Conservation (phyloP, 2,888 invertebrate species). For the Ctena decussata region DNA sequence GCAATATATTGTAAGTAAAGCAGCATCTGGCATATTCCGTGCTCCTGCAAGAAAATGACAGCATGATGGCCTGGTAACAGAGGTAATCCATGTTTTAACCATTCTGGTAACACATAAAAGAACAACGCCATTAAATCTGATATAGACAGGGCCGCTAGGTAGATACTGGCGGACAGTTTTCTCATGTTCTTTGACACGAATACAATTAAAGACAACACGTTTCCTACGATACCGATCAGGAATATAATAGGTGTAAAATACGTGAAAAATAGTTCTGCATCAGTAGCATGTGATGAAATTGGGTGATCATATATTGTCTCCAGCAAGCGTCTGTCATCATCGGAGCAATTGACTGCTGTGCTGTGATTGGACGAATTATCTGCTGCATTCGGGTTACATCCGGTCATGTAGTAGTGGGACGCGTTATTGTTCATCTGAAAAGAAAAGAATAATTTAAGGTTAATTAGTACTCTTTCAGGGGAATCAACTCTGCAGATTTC, state of each 20-base stretch:
- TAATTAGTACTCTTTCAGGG: too few relatives aligned
- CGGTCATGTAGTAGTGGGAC: neutral
- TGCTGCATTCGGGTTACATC: neutral
- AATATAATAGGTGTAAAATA: slow-evolving; percentile 92
- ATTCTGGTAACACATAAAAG: slow-evolving; percentile 87
- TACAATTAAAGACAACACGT: slow-evolving; percentile 91
- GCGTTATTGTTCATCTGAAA: neutral
- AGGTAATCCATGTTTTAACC: slow-evolving; percentile 80
- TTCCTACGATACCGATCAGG: slow-evolving; percentile 92
- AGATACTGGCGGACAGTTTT: slow-evolving; percentile 91
- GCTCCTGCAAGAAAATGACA: slow-evolving; percentile 74
- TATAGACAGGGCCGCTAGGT: slow-evolving; percentile 93
- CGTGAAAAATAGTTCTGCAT: slow-evolving; percentile 86
- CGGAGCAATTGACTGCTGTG: slow-evolving; percentile 13
- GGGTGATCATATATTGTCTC: slow-evolving; percentile 10
- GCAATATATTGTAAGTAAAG: slow-evolving; percentile 90
- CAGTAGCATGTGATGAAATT: slow-evolving; percentile 23
- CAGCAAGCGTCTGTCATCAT: neutral
- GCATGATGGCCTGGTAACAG: slow-evolving; percentile 66
- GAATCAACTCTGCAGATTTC: too few relatives aligned
- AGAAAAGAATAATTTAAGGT: neutral
- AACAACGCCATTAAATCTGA: slow-evolving; percentile 91
- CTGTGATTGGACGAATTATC: neutral
- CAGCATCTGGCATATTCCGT: slow-evolving; percentile 91
- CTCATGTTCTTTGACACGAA: slow-evolving; percentile 92